Percentiles rank a stretch among this genome's conserved stretches.
phyloP scores from a whole-genome alignment of 1,140 invertebrate genomes.

The Aradophagus sp. region DNA sequence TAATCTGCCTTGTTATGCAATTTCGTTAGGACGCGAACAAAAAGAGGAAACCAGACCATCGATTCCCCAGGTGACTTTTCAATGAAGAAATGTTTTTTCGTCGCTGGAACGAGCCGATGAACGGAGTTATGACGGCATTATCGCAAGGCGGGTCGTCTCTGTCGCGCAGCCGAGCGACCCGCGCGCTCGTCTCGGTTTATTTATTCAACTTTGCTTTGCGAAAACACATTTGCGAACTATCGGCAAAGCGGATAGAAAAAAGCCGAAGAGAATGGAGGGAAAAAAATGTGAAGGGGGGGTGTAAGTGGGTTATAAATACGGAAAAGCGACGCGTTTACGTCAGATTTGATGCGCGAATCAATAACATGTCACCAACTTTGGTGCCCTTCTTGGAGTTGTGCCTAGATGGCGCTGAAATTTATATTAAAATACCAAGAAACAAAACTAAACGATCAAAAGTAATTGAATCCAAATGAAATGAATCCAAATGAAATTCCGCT shows the following conservation, averaged over 20 bases:
- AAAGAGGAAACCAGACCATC: no score
- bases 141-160: slow-evolving; percentile 3
- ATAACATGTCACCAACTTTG: slow-evolving; percentile 32
- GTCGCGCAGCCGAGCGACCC: neutral
- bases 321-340: slow-evolving; percentile 18
- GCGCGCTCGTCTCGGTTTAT: slow-evolving; percentile 19
- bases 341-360: slow-evolving; percentile 35
- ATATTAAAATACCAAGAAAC: no score
- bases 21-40: no score
- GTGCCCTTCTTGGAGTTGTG: slow-evolving; percentile 2
- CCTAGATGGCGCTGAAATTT: slow-evolving; percentile 3
- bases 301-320: slow-evolving; percentile 40
- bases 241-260: slow-evolving; percentile 22
- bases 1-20: no score
- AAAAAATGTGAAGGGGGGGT: neutral
- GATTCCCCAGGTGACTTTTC: slow-evolving; percentile 9
- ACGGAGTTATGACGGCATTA: slow-evolving; percentile 20
- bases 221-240: slow-evolving; percentile 36
- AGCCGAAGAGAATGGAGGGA: neutral
- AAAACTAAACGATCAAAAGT: no score
- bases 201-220: slow-evolving; percentile 22
- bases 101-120: neutral
- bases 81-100: slow-evolving; percentile 16
- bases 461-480: no score
- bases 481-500: no score